Evolutionary conservation across 2,113 vertebrate species (phyloP), one percentile per base, ranked within the genome.

Genomic region (Phrynocephalus versicolor): DNA sequence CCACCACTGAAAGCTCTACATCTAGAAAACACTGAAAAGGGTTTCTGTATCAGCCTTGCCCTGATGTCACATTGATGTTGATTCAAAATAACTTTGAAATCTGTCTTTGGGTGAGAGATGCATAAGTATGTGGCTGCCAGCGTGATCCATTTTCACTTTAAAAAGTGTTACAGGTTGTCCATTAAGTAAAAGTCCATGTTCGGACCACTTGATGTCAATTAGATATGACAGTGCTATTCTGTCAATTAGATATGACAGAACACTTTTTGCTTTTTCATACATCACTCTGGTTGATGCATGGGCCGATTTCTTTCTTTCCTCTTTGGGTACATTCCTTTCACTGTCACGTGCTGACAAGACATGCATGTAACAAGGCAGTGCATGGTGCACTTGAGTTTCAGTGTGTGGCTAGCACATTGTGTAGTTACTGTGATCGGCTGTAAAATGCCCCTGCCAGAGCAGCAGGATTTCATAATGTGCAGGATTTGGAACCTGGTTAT

Each of bases 121-220:
- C 39, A 86, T 60, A 81, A 19, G n/a, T 79, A n/a, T 79, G 23
- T 25, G 14, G 13, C 6, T 81, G 85, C 90, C 81, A n/a, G 6
- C 0, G 0, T 51, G 65, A 41, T 0, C 55, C 37, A 81, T 16
- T 79, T 84, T 58, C 65, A 62, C 4, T 70, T 12, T 4, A 82
- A 35, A 64, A 16, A 72, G 8, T 6, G 13, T 37, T 64, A 12
- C 15, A 64, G 33, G 35, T 18, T 35, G n/a, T 58, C 23, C 39
- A 58, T 35, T 23, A 78, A 78, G 3, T 37, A 37, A 35, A 2
- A n/a, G 2, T 27, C 12, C 45, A 55, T 57, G 33, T 77, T 57
- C 51, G n/a, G 51, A n/a, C 33, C 1, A 16, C 51, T 33, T 57
- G 30, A 33, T 33, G 27, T 39, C 51, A 27, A 75, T 18, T 75